A percentile compares a stretch with the other conserved stretches of the same genome.
Evolutionary conservation across 1,140 invertebrate genomes (phyloP).

Genomic region (Wasmannia auropunctata): DNA sequence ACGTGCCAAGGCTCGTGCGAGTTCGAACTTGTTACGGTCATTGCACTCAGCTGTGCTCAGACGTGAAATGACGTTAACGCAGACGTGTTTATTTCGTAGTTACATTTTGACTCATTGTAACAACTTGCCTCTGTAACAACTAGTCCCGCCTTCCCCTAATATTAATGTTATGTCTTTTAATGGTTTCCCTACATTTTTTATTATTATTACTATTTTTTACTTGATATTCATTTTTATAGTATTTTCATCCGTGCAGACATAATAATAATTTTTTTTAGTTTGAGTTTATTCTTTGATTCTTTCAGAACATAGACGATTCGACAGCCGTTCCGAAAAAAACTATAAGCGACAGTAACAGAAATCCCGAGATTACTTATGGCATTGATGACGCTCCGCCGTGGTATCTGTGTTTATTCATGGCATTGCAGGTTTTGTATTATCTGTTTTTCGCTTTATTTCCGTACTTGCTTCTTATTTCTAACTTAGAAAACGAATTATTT

Average conservation of each 20-base stretch:
- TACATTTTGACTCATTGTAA: no score
- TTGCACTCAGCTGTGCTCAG: no score
- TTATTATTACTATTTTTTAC: background rate
- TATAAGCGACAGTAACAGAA: slow-evolving; percentile 70
- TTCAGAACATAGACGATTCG: slow-evolving; percentile 41
- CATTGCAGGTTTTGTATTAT: slow-evolving; percentile 89
- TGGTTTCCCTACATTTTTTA: background rate
- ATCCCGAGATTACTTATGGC: slow-evolving; percentile 88
- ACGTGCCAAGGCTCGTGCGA: no score
- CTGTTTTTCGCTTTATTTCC: background rate
- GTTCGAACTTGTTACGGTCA: no score
- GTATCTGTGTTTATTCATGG: slow-evolving; percentile 93
- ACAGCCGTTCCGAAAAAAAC: background rate
- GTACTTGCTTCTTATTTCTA: background rate
- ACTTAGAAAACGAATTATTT: background rate
- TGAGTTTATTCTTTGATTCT: background rate
- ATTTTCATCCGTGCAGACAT: background rate
- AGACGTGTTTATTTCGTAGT: no score
- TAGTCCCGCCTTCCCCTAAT: no score
- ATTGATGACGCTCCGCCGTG: slow-evolving; percentile 94
- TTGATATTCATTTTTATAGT: background rate
- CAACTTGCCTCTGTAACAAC: no score
- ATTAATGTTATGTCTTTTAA: background rate
- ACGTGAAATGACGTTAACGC: no score
- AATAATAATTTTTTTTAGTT: background rate